Conservation (phyloP, 2,888 invertebrate genomes). For the Chromoteleia sp. region DNA sequence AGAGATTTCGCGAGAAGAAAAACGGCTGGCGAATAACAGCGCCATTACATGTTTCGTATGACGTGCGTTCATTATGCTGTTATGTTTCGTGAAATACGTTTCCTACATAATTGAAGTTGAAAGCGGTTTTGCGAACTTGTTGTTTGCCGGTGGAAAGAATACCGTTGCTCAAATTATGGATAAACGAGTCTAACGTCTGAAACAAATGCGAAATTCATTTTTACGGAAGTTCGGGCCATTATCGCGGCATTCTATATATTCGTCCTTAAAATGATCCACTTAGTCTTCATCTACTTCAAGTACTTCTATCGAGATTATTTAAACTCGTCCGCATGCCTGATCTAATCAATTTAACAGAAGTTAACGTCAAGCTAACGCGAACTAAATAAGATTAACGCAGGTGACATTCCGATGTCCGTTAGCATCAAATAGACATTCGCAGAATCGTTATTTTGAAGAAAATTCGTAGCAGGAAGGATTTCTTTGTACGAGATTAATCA, state of each 20-base stretch:
- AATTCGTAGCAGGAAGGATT: too few relatives aligned
- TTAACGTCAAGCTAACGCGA: too few relatives aligned
- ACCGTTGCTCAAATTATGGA: conserved; percentile 27
- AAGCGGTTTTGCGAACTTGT: conserved; percentile 55
- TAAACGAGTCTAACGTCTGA: conserved; percentile 32
- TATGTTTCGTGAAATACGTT: conserved; percentile 50
- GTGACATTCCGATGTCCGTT: too few relatives aligned
- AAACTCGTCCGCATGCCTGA: too few relatives aligned
- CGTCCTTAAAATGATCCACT: conserved; percentile 8
- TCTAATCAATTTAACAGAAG: too few relatives aligned
- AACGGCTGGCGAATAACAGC: conserved; percentile 21
- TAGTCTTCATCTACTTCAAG: neutral
- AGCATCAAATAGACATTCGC: too few relatives aligned
- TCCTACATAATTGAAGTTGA: conserved; percentile 55
- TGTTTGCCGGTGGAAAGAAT: conserved; percentile 53
- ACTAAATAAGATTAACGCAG: too few relatives aligned
- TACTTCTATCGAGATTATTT: neutral
- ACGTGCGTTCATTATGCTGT: conserved; percentile 50
- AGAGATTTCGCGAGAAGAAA: conserved; percentile 30
- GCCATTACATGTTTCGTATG: conserved; percentile 45
- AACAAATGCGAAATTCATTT: conserved; percentile 48
- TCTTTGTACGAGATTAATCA: too few relatives aligned
- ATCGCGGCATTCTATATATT: conserved; percentile 1
- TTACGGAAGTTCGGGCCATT: conserved; percentile 27
- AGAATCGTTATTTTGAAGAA: too few relatives aligned